Evolutionary conservation across 2,888 invertebrate species (phyloP).

Genomic region (Biston stratarius): DNA sequence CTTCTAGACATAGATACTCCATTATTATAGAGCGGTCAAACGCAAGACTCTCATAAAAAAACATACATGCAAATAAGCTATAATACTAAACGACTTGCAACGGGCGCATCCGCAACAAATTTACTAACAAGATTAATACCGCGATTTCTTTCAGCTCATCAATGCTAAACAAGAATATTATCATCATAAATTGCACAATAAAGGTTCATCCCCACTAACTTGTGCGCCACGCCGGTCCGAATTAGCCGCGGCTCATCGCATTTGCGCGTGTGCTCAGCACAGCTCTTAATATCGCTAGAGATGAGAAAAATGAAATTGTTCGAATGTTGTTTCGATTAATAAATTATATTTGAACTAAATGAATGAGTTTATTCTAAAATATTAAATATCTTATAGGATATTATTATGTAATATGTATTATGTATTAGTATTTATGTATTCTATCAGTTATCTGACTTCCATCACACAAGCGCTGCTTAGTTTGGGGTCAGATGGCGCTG

Average conservation of each 20-base stretch:
- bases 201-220: constrained; percentile 60
- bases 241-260: constrained; percentile 69
- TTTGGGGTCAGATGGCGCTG: too few relatives aligned
- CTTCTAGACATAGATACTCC: background rate
- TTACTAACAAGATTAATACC: constrained; percentile 31
- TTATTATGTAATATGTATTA: too few relatives aligned
- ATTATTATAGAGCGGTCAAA: too few relatives aligned
- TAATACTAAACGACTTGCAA: constrained; percentile 4
- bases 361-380: background rate
- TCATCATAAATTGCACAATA: constrained; percentile 49
- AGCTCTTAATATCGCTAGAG: constrained; percentile 1
- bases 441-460: too few relatives aligned
- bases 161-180: constrained; percentile 16
- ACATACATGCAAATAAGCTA: too few relatives aligned
- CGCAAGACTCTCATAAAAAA: too few relatives aligned
- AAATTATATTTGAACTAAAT: background rate
- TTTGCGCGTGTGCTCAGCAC: constrained; percentile 45
- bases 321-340: background rate
- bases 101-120: constrained; percentile 35
- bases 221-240: constrained; percentile 61
- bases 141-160: constrained; percentile 34
- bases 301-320: background rate
- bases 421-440: too few relatives aligned
- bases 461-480: too few relatives aligned
- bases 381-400: background rate